phyloP scores from a whole-genome alignment of 2,797 vertebrate species.

The Semotilus atromaculatus region DNA sequence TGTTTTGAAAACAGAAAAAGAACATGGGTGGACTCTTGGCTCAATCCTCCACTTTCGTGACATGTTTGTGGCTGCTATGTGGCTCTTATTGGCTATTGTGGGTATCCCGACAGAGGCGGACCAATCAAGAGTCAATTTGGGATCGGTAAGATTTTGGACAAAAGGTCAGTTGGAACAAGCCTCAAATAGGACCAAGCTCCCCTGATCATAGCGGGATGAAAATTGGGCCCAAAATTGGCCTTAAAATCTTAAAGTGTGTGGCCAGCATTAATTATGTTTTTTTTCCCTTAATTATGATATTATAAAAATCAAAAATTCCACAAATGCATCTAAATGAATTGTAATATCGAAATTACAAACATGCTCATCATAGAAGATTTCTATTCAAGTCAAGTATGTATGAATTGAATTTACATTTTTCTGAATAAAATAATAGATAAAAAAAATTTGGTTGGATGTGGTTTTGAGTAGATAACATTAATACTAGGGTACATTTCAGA shows the following conservation, averaged over 20 bases:
- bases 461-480: conserved; percentile 29
- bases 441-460: conserved; percentile 29
- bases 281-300: not conserved
- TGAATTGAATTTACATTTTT: not conserved
- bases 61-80: too few relatives aligned
- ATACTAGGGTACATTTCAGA: conserved; percentile 58
- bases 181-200: not conserved
- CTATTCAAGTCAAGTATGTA: not conserved
- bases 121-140: not conserved
- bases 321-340: not conserved
- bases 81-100: not conserved
- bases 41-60: too few relatives aligned
- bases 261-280: not conserved
- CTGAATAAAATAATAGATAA: conserved; percentile 30
- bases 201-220: not conserved
- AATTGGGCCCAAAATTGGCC: not conserved
- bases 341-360: not conserved
- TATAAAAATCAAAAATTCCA: not conserved
- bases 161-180: not conserved
- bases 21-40: too few relatives aligned
- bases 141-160: not conserved
- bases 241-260: not conserved
- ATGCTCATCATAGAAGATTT: not conserved
- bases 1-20: too few relatives aligned
- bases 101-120: not conserved